These are phyloP conservation scores for Siniperca undulata DNA, from an alignment of 2,797 vertebrate genomes.

Conservation along the genomic window DNA sequence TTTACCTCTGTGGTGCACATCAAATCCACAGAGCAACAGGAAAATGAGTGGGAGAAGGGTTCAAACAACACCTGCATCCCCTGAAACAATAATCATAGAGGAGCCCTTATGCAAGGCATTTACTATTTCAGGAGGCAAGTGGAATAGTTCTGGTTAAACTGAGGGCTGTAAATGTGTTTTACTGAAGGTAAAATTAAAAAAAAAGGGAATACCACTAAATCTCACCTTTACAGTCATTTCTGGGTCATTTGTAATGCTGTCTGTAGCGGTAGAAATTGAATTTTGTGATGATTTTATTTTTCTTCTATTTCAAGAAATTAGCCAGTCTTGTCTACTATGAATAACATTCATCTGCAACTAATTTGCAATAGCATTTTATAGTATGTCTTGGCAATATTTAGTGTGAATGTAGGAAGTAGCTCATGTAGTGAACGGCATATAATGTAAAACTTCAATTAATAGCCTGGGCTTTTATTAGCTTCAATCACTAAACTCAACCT, in stretches of 20 bases:
- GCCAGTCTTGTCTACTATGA: background rate
- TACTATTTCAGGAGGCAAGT: slow-evolving; percentile 31
- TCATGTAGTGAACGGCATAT: background rate
- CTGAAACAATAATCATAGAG: slow-evolving; percentile 31
- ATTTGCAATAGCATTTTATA: background rate
- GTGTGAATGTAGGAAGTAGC: background rate
- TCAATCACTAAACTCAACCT: too few relatives aligned
- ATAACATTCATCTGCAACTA: background rate
- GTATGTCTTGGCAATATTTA: background rate
- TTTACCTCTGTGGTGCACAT: slow-evolving; percentile 41
- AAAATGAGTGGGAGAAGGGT: slow-evolving; percentile 53
- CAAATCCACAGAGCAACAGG: slow-evolving; percentile 42
- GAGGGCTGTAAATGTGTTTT: slow-evolving; percentile 8
- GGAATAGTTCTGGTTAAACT: slow-evolving; percentile 13
- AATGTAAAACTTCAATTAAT: background rate
- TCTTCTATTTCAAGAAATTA: background rate
- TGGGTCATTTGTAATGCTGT: background rate
- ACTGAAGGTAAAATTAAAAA: background rate
- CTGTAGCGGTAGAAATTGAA: background rate
- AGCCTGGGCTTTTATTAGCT: too few relatives aligned
- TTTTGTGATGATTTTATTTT: background rate
- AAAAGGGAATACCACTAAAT: slow-evolving; percentile 4
- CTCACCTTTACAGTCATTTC: background rate
- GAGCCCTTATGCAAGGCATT: slow-evolving; percentile 33
- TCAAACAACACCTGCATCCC: slow-evolving; percentile 42